These are phyloP conservation scores for Hydrotaea cyrtoneurina DNA, from an alignment of 2,888 invertebrate genomes.

Conservation along the genomic window DNA sequence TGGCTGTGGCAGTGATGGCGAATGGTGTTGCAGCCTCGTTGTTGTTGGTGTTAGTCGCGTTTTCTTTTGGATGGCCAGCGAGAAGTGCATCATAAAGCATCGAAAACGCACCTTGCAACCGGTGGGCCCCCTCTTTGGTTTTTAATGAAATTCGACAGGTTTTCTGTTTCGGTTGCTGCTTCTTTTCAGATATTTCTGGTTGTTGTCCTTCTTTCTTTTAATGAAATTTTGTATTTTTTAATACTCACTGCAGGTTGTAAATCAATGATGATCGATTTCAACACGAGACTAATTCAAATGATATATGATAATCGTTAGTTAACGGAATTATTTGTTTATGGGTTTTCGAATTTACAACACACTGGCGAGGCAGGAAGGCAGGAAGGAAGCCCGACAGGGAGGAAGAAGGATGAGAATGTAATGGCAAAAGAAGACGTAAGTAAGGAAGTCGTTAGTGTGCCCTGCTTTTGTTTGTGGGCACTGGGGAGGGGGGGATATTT, in stretches of 20 bases:
- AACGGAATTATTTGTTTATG: conserved; percentile 59
- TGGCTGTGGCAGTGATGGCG: background rate
- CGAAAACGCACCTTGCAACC: conserved; percentile 65
- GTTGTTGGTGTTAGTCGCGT: background rate
- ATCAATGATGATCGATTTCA: conserved; percentile 68
- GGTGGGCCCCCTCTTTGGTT: background rate
- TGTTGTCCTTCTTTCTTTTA: conserved; percentile 53
- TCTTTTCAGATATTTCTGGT: conserved; percentile 39
- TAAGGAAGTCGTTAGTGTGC: conserved; percentile 33
- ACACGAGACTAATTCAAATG: conserved; percentile 67
- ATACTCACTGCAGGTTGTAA: conserved; percentile 62
- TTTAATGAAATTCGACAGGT: conserved; percentile 45
- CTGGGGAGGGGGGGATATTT: background rate
- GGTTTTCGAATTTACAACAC: conserved; percentile 20
- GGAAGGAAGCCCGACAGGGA: conserved; percentile 12
- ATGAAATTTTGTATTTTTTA: conserved; percentile 60
- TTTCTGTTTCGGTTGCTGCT: conserved; percentile 26
- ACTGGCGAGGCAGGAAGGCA: background rate
- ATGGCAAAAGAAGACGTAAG: too few species aligned
- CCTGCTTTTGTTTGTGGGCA: conserved; percentile 1
- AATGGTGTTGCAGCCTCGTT: background rate
- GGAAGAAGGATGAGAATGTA: background rate
- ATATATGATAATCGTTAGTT: conserved; percentile 54
- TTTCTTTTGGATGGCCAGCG: background rate
- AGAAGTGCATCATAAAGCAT: conserved; percentile 66